Percentiles rank a stretch among this genome's conserved stretches.
Evolutionary conservation across 2,113 vertebrate genomes (phyloP).

Genomic region (Copsychus sechellarum): DNA sequence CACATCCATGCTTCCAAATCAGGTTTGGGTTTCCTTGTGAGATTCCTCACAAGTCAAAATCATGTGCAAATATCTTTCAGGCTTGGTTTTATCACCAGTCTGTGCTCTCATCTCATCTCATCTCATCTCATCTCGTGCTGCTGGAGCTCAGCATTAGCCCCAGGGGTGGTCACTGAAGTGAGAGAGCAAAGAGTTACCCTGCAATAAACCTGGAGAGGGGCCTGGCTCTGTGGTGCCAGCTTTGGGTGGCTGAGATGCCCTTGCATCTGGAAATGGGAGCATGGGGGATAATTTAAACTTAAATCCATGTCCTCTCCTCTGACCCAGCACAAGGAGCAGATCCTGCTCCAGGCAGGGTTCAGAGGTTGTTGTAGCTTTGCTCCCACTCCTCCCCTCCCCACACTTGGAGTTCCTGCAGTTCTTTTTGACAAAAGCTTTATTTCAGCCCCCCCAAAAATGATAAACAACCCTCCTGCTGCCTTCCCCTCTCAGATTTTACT

Average conservation of each 20-base stretch:
- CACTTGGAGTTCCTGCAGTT: neutral
- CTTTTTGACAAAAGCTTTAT: neutral
- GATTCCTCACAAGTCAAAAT: neutral
- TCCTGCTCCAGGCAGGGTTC: neutral
- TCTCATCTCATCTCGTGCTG: neutral
- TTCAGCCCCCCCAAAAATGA: neutral
- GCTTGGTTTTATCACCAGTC: neutral
- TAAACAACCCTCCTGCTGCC: constrained; percentile 10
- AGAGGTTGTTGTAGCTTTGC: neutral
- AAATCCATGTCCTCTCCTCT: accelerated
- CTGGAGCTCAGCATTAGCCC: neutral
- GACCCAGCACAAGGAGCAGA: neutral
- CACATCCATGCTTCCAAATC: neutral
- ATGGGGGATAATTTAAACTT: neutral
- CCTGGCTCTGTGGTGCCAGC: neutral
- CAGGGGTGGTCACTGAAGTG: neutral
- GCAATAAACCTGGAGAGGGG: neutral
- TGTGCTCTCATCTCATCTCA: neutral
- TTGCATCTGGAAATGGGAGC: neutral
- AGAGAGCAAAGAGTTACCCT: neutral
- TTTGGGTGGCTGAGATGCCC: neutral
- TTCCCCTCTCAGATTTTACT: neutral
- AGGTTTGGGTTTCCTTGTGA: neutral
- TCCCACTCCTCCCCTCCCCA: neutral
- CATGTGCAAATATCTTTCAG: neutral